These are phyloP conservation scores for Limnephilus rhombicus DNA, from an alignment of 2,888 invertebrate genomes.

Conservation along the genomic window DNA sequence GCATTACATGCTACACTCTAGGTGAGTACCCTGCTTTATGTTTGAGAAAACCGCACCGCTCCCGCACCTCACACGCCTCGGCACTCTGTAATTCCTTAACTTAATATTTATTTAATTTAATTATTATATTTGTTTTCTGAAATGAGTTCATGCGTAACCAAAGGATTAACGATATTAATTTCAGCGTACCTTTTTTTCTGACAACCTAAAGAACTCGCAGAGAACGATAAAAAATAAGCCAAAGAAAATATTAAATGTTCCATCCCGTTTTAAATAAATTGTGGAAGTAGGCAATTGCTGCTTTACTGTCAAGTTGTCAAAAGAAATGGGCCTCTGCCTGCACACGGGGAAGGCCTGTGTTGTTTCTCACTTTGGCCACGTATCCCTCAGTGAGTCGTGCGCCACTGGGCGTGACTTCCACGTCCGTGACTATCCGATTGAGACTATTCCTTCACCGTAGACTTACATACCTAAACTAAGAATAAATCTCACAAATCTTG, in stretches of 20 bases:
- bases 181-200: too few species aligned
- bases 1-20: too few species aligned
- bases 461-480: background rate
- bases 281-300: background rate
- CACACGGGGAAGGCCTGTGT: slow-evolving; percentile 1
- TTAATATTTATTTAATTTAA: too few species aligned
- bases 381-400: background rate
- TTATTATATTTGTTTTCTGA: too few species aligned
- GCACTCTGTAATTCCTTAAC: too few species aligned
- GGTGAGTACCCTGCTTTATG: too few species aligned
- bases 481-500: too few species aligned
- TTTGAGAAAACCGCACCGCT: too few species aligned
- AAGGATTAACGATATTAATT: too few species aligned
- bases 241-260: background rate
- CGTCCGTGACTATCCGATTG: background rate
- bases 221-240: background rate
- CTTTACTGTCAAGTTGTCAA: slow-evolving; percentile 30
- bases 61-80: too few species aligned
- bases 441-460: background rate
- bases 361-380: slow-evolving; percentile 23
- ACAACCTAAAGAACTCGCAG: too few species aligned
- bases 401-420: background rate
- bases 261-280: background rate
- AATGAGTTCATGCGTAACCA: too few species aligned
- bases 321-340: slow-evolving; percentile 3